Evolutionary conservation across 2,113 vertebrate genomes (phyloP).

Genomic region (Marmota monax): DNA sequence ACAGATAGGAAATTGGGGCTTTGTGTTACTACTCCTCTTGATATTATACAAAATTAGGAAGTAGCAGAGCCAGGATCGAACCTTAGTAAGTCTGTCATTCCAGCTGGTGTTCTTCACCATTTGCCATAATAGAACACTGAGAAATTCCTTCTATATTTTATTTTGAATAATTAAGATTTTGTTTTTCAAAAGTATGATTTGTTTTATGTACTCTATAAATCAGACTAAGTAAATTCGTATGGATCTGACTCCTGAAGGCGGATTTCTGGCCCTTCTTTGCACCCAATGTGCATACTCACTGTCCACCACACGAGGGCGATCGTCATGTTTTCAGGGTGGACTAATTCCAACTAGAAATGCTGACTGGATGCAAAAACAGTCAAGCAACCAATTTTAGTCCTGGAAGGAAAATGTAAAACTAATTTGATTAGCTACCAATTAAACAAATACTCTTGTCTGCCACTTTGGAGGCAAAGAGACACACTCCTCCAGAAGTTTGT

Average conservation of each 20-base stretch:
- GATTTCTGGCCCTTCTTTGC: not conserved
- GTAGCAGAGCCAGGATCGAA: not conserved
- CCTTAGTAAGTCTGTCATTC: not conserved
- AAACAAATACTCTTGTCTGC: not conserved
- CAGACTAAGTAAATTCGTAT: not conserved
- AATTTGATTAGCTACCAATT: not conserved
- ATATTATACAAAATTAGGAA: not conserved
- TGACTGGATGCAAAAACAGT: not conserved
- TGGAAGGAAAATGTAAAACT: conserved; percentile 3
- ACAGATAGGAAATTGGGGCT: not conserved
- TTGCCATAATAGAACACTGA: not conserved
- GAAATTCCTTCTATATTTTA: not conserved
- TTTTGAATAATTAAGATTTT: not conserved
- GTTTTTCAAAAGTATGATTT: not conserved
- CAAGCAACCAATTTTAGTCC: not conserved
- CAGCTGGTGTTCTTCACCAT: not conserved
- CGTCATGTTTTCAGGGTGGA: not conserved
- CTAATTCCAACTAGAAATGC: not conserved
- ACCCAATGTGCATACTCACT: not conserved
- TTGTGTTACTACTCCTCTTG: not conserved
- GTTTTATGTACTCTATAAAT: not conserved
- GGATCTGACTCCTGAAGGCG: not conserved
- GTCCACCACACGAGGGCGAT: conserved; percentile 60
- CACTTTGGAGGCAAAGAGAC: not conserved
- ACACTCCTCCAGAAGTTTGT: not conserved